phyloP scores from a whole-genome alignment of 2,797 vertebrate species.

The Sebastes itinus region DNA sequence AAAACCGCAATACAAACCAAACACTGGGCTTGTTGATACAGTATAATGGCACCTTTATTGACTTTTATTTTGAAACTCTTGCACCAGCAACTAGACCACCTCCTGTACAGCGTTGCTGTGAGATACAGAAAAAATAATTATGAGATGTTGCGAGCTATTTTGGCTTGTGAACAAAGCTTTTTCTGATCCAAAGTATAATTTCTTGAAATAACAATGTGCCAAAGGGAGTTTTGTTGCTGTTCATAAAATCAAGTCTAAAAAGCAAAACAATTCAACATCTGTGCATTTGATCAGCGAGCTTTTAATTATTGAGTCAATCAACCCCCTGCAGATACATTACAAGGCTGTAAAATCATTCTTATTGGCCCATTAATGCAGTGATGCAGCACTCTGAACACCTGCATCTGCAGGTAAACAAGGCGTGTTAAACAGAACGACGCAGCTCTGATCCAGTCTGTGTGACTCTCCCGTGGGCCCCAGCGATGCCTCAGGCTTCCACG shows the following conservation, averaged over 20 bases:
- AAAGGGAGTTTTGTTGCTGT: not conserved
- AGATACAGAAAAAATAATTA: not conserved
- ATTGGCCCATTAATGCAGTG: not conserved
- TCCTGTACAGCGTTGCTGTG: not conserved
- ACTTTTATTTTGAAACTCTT: not conserved
- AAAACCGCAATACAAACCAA: too few relatives aligned
- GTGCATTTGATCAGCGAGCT: not conserved
- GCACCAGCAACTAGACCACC: not conserved
- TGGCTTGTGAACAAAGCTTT: not conserved
- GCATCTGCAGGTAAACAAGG: conserved; percentile 30
- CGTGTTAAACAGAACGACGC: not conserved
- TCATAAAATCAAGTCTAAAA: not conserved
- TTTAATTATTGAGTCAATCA: conserved; percentile 23
- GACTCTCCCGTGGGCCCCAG: conserved; percentile 44
- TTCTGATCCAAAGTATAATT: not conserved
- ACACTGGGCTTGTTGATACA: not conserved
- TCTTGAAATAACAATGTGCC: not conserved
- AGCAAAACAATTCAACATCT: not conserved
- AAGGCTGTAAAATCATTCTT: not conserved
- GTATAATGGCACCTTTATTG: not conserved
- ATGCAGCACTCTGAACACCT: conserved; percentile 7
- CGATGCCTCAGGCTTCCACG: conserved; percentile 53
- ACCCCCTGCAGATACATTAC: conserved; percentile 10
- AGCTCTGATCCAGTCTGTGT: conserved; percentile 29
- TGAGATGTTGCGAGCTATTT: not conserved